Percentiles rank a stretch among this genome's conserved stretches.
Evolutionary conservation across 2,113 vertebrate genomes (phyloP).

Genomic region (Brachionichthys hirsutus): DNA sequence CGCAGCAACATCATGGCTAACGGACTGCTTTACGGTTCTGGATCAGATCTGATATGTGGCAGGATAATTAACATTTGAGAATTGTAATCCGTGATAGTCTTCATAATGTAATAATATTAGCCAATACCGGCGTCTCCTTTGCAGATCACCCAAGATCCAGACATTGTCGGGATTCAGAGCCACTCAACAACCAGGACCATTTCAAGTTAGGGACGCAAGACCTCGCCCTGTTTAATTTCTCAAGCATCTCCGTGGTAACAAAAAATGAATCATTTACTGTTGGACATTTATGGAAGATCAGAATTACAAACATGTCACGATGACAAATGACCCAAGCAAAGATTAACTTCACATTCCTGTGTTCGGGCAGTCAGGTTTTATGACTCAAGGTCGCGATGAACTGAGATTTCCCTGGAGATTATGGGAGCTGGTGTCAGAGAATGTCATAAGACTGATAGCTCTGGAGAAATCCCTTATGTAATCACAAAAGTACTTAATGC

Average conservation of each 20-base stretch:
- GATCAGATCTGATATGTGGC: neutral
- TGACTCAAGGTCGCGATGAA: slow-evolving; percentile 20
- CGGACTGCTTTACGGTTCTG: neutral
- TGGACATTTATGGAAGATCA: slow-evolving; percentile 11
- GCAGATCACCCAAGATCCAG: slow-evolving; percentile 46
- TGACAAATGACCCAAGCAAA: slow-evolving; percentile 40
- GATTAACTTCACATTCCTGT: slow-evolving; percentile 34
- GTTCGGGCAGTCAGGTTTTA: slow-evolving; percentile 38
- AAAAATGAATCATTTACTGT: slow-evolving; percentile 47
- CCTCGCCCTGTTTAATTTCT: neutral
- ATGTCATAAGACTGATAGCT: slow-evolving; percentile 21
- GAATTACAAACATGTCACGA: slow-evolving; percentile 49
- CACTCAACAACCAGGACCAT: slow-evolving; percentile 17
- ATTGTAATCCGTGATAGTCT: too few relatives aligned
- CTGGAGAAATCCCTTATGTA: neutral
- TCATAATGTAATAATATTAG: neutral
- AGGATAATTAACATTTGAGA: too few relatives aligned
- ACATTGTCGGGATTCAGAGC: slow-evolving; percentile 17
- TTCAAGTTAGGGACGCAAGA: slow-evolving; percentile 24
- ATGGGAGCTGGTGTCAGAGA: slow-evolving; percentile 19
- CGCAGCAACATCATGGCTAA: too few relatives aligned
- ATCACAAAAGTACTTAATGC: slow-evolving; percentile 2
- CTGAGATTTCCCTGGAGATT: slow-evolving; percentile 21
- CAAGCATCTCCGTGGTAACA: neutral
- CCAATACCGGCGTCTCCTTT: slow-evolving; percentile 9